A percentile compares a stretch with the other conserved stretches of the same genome.
phyloP scores from a whole-genome alignment of 1,140 invertebrate genomes.

The Cephus cinctus region DNA sequence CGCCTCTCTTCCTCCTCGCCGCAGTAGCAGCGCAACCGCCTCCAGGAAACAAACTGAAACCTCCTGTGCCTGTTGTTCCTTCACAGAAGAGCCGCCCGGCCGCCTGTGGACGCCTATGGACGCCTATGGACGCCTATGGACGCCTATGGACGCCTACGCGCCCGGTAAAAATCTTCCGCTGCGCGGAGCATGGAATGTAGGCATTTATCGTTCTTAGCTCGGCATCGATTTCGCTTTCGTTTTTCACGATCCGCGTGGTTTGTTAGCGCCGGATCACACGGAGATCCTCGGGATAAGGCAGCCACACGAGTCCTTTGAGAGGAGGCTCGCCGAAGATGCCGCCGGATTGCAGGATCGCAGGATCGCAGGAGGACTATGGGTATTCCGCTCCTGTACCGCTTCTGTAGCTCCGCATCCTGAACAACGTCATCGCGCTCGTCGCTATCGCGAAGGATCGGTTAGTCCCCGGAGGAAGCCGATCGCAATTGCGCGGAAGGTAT shows the following conservation, averaged over 20 bases:
- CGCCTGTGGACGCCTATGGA: no score
- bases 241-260: slow-evolving; percentile 19
- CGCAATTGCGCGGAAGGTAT: no score
- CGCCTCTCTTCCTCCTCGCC: slow-evolving; percentile 11
- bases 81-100: no score
- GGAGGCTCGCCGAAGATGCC: slow-evolving; percentile 25
- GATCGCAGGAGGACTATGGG: slow-evolving; percentile 11
- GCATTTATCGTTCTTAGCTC: slow-evolving; percentile 14
- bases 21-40: no score
- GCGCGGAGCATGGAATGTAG: slow-evolving; percentile 12
- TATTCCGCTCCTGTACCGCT: slow-evolving; percentile 16
- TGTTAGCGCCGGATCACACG: slow-evolving; percentile 17
- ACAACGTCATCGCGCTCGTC: slow-evolving; percentile 21
- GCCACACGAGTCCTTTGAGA: slow-evolving; percentile 19
- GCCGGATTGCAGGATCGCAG: slow-evolving; percentile 35
- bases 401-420: no score
- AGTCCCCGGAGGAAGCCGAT: no score
- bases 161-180: no score
- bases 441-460: no score
- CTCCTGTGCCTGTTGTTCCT: no score
- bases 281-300: slow-evolving; percentile 26
- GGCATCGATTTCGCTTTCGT: slow-evolving; percentile 11
- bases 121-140: no score
- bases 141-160: no score
- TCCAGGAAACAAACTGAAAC: no score